Percentiles rank a stretch among this genome's conserved stretches.
These are phyloP conservation scores for Leptopterna dolabrata DNA, from an alignment of 2,888 invertebrate genomes.

Conservation along the genomic window DNA sequence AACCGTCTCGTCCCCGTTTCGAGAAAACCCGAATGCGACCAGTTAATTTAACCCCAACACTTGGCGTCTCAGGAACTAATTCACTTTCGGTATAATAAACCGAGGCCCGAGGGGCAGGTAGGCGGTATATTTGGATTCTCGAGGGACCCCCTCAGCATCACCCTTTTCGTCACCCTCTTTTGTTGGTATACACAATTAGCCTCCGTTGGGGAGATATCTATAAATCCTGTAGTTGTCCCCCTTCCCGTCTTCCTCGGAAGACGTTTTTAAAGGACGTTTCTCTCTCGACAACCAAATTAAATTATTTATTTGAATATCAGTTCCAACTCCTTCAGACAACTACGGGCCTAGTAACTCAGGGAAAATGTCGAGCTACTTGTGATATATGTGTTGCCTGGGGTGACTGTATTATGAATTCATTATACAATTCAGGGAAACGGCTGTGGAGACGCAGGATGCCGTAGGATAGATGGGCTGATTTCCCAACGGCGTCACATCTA, in stretches of 20 bases:
- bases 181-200: slow-evolving; percentile 17
- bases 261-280: not conserved
- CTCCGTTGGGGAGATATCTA: not conserved
- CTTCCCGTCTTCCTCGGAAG: not conserved
- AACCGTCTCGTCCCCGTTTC: not conserved
- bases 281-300: not conserved
- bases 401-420: no score
- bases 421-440: no score
- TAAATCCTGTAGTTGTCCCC: not conserved
- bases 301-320: not conserved
- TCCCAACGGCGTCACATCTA: no score
- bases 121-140: not conserved
- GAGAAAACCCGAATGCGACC: not conserved
- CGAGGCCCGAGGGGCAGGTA: not conserved
- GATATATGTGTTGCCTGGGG: not conserved
- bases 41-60: not conserved
- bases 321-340: not conserved
- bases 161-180: slow-evolving; percentile 21
- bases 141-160: not conserved
- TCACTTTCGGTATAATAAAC: not conserved
- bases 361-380: not conserved
- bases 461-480: no score
- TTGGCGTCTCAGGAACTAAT: not conserved
- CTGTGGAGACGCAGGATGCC: no score
- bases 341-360: not conserved